Evolutionary conservation across 2,113 vertebrate species (phyloP).

Genomic region (Melanostigma gelatinosum): DNA sequence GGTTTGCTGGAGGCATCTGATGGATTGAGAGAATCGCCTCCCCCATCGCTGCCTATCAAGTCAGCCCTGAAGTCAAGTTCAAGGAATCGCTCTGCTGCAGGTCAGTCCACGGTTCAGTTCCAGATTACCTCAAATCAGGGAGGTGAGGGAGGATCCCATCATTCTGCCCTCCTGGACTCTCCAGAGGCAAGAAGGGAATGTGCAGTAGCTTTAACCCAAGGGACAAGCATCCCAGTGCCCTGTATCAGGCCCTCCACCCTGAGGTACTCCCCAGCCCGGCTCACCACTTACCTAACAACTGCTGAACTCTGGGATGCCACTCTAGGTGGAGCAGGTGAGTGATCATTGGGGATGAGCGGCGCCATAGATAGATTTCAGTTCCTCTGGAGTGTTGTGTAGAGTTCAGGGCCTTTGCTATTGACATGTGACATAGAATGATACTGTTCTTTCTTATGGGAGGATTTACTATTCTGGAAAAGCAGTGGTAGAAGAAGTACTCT

Average conservation of each 20-base stretch:
- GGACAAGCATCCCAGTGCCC: slow-evolving; percentile 55
- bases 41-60: slow-evolving; percentile 76
- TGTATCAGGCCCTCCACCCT: slow-evolving; percentile 79
- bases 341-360: background rate
- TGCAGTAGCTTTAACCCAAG: slow-evolving; percentile 56
- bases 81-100: slow-evolving; percentile 65
- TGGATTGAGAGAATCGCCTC: slow-evolving; percentile 58
- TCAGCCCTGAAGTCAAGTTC: slow-evolving; percentile 80
- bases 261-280: slow-evolving; percentile 73
- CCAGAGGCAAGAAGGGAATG: slow-evolving; percentile 70
- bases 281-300: slow-evolving; percentile 65
- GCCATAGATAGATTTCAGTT: background rate
- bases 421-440: background rate
- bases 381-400: background rate
- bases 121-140: slow-evolving; percentile 62
- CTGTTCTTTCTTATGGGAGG: background rate
- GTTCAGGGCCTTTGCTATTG: background rate
- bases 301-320: slow-evolving; percentile 73
- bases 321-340: slow-evolving; percentile 75
- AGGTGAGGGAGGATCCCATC: slow-evolving; percentile 61
- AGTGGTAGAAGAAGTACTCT: background rate
- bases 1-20: slow-evolving; percentile 56
- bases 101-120: slow-evolving; percentile 73
- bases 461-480: background rate
- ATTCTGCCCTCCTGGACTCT: slow-evolving; percentile 47